These are phyloP conservation scores for Champsocephalus gunnari DNA, from an alignment of 2,797 vertebrate genomes.

Conservation along the genomic window DNA sequence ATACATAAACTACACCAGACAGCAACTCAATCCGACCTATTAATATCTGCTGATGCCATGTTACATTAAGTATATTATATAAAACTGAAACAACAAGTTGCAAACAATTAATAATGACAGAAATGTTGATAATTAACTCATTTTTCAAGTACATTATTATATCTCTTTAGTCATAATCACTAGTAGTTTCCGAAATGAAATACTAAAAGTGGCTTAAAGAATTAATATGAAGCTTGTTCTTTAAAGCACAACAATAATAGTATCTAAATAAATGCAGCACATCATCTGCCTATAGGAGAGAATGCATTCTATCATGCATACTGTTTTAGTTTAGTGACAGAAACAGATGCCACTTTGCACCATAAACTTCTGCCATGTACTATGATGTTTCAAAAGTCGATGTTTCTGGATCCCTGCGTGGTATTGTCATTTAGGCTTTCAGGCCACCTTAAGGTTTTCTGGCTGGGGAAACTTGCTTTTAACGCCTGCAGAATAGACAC, in stretches of 20 bases:
- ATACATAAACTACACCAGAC: conserved; percentile 9
- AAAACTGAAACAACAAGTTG: not conserved
- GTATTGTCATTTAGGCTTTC: conserved; percentile 53
- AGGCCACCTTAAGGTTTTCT: conserved; percentile 48
- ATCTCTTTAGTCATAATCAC: not conserved
- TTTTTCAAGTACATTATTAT: not conserved
- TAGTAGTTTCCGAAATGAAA: not conserved
- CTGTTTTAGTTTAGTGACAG: conserved; percentile 24
- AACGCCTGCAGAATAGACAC: conserved; percentile 32
- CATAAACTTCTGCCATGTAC: conserved; percentile 15
- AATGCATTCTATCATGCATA: conserved; percentile 1
- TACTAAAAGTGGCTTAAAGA: not conserved
- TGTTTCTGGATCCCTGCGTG: conserved; percentile 10
- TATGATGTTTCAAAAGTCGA: conserved; percentile 29
- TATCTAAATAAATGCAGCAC: conserved; percentile 17
- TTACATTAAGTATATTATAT: not conserved
- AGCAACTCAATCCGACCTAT: conserved; percentile 2
- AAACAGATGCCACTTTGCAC: conserved; percentile 14
- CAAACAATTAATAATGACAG: not conserved
- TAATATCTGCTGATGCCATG: not conserved
- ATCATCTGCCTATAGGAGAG: not conserved
- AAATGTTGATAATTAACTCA: not conserved
- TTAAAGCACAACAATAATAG: not conserved
- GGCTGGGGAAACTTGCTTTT: conserved; percentile 29
- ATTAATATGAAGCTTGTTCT: not conserved